A percentile compares a stretch with the other conserved stretches of the same genome.
Conservation (phyloP, 2,113 vertebrate species). For the Pseudorhombus dupliciocellatus region DNA sequence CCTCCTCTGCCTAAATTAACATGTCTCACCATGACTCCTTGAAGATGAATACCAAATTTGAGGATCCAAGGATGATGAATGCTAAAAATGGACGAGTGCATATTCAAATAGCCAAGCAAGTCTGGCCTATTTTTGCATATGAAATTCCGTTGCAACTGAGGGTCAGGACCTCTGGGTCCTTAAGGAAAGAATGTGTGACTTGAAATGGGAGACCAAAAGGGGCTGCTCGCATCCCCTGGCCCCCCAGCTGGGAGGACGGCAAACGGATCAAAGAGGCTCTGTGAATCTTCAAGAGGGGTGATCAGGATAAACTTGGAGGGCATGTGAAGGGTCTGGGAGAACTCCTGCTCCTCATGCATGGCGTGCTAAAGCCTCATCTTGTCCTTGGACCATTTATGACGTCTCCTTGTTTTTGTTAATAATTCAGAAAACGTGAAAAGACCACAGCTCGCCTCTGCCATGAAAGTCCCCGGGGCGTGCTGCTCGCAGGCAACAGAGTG, state of each 20-base stretch:
- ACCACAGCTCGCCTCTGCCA: slow-evolving; percentile 17
- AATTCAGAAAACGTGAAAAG: slow-evolving; percentile 46
- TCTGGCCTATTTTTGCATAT: slow-evolving; percentile 68
- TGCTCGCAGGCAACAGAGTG: slow-evolving; percentile 18
- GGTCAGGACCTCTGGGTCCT: slow-evolving; percentile 69
- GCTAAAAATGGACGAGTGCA: slow-evolving; percentile 11
- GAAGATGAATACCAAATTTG: slow-evolving; percentile 20
- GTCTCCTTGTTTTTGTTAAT: slow-evolving; percentile 46
- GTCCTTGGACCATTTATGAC: slow-evolving; percentile 23
- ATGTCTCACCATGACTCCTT: neutral
- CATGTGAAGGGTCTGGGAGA: slow-evolving; percentile 54
- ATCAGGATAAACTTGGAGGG: slow-evolving; percentile 42
- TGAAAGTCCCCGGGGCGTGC: slow-evolving; percentile 24
- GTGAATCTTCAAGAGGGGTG: slow-evolving; percentile 53
- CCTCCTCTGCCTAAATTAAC: slow-evolving; percentile 6
- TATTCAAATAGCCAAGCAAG: slow-evolving; percentile 45
- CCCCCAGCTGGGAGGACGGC: slow-evolving; percentile 65
- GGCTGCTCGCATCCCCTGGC: slow-evolving; percentile 53
- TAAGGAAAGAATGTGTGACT: slow-evolving; percentile 71
- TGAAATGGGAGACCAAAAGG: slow-evolving; percentile 63
- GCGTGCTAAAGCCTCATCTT: slow-evolving; percentile 24
- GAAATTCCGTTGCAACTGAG: slow-evolving; percentile 59
- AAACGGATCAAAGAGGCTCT: slow-evolving; percentile 62
- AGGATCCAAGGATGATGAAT: slow-evolving; percentile 28
- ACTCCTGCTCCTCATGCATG: slow-evolving; percentile 16